Evolutionary conservation across 2,888 invertebrate genomes (phyloP), one percentile per base, ranked within the genome.

Genomic region (Hirtodrosophila confusa): DNA sequence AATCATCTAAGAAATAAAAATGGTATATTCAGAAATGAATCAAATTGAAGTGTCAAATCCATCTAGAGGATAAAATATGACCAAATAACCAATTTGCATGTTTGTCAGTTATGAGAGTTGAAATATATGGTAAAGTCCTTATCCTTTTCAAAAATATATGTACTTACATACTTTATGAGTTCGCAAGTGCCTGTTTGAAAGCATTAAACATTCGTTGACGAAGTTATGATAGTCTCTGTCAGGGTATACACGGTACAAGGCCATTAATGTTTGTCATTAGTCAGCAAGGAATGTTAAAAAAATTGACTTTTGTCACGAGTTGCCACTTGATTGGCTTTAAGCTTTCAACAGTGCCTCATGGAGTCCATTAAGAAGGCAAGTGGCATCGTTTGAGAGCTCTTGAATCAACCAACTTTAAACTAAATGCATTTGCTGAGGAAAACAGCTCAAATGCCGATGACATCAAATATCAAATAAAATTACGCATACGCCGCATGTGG

Each of bases 261-360:
- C 44, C 64, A 61, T 75, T 66, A 41, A 33, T 35, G 50, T 24
- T 49, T 8, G 53, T 63, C 67, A 55, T 78, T 70, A 73, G 66
- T 64, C 43, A 66, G 58, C 43, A 60, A 23, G 51, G 31, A 60
- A 53, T 66, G 56, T 44, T 29, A 48, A 49, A 66, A 54, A 63
- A 56, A 67, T 54, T 35, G 63, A 56, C 51, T 76, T 63, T 67
- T 58, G 62, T 55, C 71, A 66, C 66, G 57, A 54, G 50, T 48
- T 51, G 62, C 50, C 72, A 67, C 55, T 72, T 55, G 63, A 69
- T 63, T 63, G 75, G 60, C 71, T 60, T 44, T 45, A 9, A 27
- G 9, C 12, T 9, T 8, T 7, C 0, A 8, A 10, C 27, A 27
- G n/a, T 5, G 12, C 43, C 5, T 35, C n/a, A 3, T 3, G 31